phyloP scores from a whole-genome alignment of 2,113 vertebrate genomes.

The Coryphaenoides rupestris region DNA sequence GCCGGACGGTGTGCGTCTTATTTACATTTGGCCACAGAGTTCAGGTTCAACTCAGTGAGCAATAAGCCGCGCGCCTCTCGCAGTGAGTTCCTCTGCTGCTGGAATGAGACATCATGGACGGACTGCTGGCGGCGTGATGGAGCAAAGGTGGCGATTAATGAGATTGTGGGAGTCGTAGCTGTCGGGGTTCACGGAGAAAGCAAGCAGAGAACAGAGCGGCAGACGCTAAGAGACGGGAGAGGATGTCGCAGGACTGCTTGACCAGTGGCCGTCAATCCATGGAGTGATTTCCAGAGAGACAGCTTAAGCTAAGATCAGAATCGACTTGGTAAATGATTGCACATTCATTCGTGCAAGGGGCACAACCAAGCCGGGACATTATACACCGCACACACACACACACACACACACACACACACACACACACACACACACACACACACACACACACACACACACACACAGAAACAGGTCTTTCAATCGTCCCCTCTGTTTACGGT shows the following conservation, averaged over 20 bases:
- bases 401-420: not conserved
- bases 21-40: slow-evolving; percentile 42
- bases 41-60: slow-evolving; percentile 31
- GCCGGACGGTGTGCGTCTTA: slow-evolving; percentile 42
- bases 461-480: not conserved
- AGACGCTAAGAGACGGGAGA: not conserved
- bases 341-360: not conserved
- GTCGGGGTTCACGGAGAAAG: too few relatives aligned
- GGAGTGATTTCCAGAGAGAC: not conserved
- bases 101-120: not conserved
- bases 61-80: slow-evolving; percentile 21
- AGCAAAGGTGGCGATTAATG: too few relatives aligned
- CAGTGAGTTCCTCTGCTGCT: slow-evolving; percentile 13
- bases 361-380: not conserved
- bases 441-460: not conserved
- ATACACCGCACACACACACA: not conserved
- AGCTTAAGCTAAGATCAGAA: not conserved
- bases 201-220: not conserved
- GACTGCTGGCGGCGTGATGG: too few relatives aligned
- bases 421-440: not conserved
- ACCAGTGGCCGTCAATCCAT: not conserved
- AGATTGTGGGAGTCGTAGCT: too few relatives aligned
- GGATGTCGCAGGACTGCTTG: not conserved
- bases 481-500: not conserved
- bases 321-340: too few relatives aligned